Percentiles rank a stretch among this genome's conserved stretches.
Evolutionary conservation across 2,888 invertebrate genomes (phyloP).

Genomic region (Lochmaea capreae): DNA sequence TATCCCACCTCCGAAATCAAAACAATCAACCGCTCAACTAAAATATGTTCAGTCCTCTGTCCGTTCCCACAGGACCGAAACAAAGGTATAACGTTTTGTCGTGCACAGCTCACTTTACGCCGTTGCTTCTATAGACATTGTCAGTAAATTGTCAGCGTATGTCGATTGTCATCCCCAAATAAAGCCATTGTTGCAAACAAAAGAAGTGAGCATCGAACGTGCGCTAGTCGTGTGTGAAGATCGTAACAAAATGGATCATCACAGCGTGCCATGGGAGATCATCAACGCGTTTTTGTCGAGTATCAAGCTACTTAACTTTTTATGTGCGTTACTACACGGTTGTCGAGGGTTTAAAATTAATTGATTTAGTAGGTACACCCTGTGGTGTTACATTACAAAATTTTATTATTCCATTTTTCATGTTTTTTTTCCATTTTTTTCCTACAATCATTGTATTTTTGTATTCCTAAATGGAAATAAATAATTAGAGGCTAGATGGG

Average conservation of each 20-base stretch:
- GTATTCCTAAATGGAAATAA: too few relatives aligned
- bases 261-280: slow-evolving; percentile 43
- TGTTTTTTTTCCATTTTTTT: too few relatives aligned
- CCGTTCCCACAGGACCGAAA: slow-evolving; percentile 59
- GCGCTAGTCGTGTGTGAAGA: slow-evolving; percentile 52
- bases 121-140: slow-evolving; percentile 54
- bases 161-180: slow-evolving; percentile 65
- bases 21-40: slow-evolving; percentile 50
- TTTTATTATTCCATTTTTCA: neutral
- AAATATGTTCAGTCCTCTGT: slow-evolving; percentile 40
- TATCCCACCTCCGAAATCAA: slow-evolving; percentile 59
- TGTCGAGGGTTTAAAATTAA: slow-evolving; percentile 26
- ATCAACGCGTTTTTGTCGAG: slow-evolving; percentile 47
- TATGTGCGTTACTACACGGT: slow-evolving; percentile 27
- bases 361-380: slow-evolving; percentile 16
- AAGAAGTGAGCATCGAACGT: slow-evolving; percentile 64
- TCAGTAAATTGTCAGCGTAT: slow-evolving; percentile 63
- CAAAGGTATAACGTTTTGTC: slow-evolving; percentile 46
- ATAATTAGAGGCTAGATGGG: too few relatives aligned
- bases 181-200: slow-evolving; percentile 63
- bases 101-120: slow-evolving; percentile 52
- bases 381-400: neutral
- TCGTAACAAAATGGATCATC: slow-evolving; percentile 39
- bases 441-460: too few relatives aligned
- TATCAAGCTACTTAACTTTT: slow-evolving; percentile 50